phyloP scores from a whole-genome alignment of 2,797 vertebrate species.

The Sebastiscus albofasciatus region DNA sequence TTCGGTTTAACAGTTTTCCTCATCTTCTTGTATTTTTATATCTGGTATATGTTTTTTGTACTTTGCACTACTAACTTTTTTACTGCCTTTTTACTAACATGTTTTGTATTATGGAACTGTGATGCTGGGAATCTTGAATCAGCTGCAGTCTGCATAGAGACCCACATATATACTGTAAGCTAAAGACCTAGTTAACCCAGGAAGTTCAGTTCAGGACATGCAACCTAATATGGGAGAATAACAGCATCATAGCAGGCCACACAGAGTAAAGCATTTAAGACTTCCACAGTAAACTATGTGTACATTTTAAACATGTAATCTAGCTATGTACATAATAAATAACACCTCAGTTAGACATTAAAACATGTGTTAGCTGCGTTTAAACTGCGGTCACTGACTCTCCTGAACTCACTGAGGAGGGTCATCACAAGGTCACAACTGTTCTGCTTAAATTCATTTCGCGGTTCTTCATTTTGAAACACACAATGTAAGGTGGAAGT shows the following conservation, averaged over 20 bases:
- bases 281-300: fast-evolving
- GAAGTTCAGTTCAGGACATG: neutral
- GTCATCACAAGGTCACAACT: constrained; percentile 80
- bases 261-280: neutral
- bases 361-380: constrained; percentile 22
- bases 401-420: constrained; percentile 44
- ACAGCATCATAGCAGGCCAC: neutral
- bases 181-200: neutral
- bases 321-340: fast-evolving
- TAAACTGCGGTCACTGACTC: constrained; percentile 36
- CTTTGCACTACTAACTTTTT: too few species aligned
- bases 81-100: too few species aligned
- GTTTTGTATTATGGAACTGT: too few species aligned
- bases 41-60: too few species aligned
- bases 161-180: neutral
- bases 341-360: fast-evolving
- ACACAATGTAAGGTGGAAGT: fast-evolving
- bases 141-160: neutral
- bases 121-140: too few species aligned
- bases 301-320: neutral
- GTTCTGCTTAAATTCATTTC: neutral
- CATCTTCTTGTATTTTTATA: too few species aligned
- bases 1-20: too few species aligned
- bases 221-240: neutral
- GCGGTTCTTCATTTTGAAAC: neutral